Evolutionary conservation across 2,113 vertebrate genomes (phyloP), one percentile per base, ranked within the genome.

Genomic region (Salvelinus fontinalis): DNA sequence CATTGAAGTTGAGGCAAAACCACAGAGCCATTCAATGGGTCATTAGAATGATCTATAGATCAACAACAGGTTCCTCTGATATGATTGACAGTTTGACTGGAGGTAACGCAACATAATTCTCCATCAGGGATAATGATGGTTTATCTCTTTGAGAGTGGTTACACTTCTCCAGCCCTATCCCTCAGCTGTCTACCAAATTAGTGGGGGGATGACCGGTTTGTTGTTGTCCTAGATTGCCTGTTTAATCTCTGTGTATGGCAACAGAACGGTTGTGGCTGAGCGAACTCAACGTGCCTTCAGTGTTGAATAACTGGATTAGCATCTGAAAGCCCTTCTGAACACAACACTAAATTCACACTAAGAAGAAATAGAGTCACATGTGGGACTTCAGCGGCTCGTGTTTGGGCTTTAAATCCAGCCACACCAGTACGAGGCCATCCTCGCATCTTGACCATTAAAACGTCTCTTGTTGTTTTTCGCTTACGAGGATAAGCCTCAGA

Each of bases 251-350:
- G 16, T 54, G 12, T 5, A 54, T 54, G 3, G 51, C 51, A 4
- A 18, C 3, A 3, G 16, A 54, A 54, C 67, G 80, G 78, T 71
- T 39, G 82, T 75, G 72, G 75, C 79, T 64, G 64, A 49, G 54
- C 67, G 34, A 75, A 78, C 81, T 90, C 86, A 81, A 49, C 31
- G 12, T 73, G 75, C 60, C 73, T 83, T 83, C 70, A 60, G 74
- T 78, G 76, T 80, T 84, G 66, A 85, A 73, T 92, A 91, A 91
- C 74, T 85, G 90, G 91, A 90, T 92, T 85, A 91, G 87, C 76
- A 81, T 83, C 51, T 76, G 27, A 87, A 88, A 86, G 78, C 84
- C 67, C 57, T 44, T 80, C 80, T 79, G 75, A 83, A 77, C 31
- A 12, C 34, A 84, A 29, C 66, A 79, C 85, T 90, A 91, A 89